These are phyloP conservation scores for human (Homo sapiens) DNA, from an alignment of 2,113 vertebrate genomes.

Conservation along the genomic window DNA sequence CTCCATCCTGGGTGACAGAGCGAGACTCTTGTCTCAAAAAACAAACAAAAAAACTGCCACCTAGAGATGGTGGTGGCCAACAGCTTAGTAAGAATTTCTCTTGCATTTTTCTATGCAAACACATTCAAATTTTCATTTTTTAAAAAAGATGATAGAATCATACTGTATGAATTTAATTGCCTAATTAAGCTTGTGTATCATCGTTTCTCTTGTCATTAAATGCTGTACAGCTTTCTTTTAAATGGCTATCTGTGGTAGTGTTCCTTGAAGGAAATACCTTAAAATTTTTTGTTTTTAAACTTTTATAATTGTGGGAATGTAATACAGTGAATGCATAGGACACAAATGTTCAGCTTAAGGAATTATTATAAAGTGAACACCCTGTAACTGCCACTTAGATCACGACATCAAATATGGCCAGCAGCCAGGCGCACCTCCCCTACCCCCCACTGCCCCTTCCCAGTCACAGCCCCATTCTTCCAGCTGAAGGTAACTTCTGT, in stretches of 20 bases:
- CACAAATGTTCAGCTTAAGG: background rate
- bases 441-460: background rate
- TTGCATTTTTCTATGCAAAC: background rate
- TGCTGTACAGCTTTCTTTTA: background rate
- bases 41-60: background rate
- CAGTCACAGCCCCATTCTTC: background rate
- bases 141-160: background rate
- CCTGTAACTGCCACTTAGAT: background rate
- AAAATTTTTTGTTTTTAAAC: background rate
- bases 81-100: background rate
- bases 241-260: background rate
- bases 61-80: background rate
- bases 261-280: background rate
- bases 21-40: too few relatives aligned
- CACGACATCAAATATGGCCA: background rate
- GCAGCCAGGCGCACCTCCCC: background rate
- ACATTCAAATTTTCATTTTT: background rate
- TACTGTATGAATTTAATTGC: background rate
- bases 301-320: background rate
- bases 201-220: background rate
- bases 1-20: too few relatives aligned
- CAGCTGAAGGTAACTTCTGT: background rate
- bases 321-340: background rate
- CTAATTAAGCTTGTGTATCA: background rate
- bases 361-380: background rate